A percentile compares a stretch with the other conserved stretches of the same genome.
phyloP scores from a whole-genome alignment of 2,113 vertebrate species.

The Xenopus laevis region DNA sequence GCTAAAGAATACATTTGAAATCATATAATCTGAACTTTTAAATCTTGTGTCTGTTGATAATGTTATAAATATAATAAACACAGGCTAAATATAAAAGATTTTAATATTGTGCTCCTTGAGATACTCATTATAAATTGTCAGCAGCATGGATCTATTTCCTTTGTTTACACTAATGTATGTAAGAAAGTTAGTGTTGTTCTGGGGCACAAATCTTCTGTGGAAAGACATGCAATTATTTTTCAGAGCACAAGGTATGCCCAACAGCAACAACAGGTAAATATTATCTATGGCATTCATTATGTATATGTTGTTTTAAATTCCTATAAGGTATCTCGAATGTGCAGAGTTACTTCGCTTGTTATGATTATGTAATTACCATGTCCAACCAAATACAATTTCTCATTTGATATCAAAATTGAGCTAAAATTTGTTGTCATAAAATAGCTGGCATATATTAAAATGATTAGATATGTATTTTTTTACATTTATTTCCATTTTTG shows the following conservation, averaged over 20 bases:
- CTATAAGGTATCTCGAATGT: neutral
- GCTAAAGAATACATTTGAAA: slow-evolving; percentile 19
- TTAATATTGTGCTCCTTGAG: neutral
- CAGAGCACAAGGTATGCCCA: neutral
- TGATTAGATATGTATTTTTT: no score
- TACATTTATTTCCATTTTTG: no score
- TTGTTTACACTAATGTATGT: neutral
- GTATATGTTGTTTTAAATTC: neutral
- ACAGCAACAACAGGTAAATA: neutral
- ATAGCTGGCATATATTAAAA: no score
- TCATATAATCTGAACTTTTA: slow-evolving; percentile 11
- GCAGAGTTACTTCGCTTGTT: neutral
- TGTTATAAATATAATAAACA: slow-evolving; percentile 22
- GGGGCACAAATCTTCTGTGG: neutral
- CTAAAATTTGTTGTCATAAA: no score
- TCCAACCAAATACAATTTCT: no score
- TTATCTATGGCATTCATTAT: neutral
- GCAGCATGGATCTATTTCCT: neutral
- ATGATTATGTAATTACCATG: no score
- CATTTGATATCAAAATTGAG: no score
- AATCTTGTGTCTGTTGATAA: slow-evolving; percentile 21
- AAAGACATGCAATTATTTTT: neutral
- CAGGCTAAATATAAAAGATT: neutral
- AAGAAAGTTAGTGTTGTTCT: neutral
- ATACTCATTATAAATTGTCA: slow-evolving; percentile 18